Evolutionary conservation across 2,113 vertebrate genomes (phyloP).

Genomic region (Paradoxurus hermaphroditus): DNA sequence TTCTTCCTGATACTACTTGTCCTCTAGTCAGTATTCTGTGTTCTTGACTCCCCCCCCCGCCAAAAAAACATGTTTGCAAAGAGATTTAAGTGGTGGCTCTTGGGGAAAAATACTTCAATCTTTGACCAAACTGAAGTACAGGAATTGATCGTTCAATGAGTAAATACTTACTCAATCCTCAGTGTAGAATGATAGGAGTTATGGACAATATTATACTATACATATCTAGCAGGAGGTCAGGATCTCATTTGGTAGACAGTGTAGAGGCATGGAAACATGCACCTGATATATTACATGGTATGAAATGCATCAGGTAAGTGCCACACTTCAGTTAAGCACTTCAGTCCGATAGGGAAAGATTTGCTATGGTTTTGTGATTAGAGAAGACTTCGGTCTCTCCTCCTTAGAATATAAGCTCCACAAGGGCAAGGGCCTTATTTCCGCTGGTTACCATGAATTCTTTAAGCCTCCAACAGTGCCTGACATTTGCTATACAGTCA

Average conservation of each 20-base stretch:
- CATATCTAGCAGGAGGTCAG: neutral
- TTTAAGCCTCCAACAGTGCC: neutral
- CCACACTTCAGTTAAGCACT: neutral
- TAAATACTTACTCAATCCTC: neutral
- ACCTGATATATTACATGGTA: neutral
- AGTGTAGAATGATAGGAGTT: neutral
- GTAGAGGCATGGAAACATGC: neutral
- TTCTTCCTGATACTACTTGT: neutral
- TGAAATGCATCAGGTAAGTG: neutral
- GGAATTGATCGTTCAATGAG: neutral
- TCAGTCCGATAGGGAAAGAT: neutral
- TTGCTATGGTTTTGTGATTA: neutral
- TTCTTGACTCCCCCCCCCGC: neutral
- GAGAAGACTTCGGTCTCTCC: neutral
- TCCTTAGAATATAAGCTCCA: neutral
- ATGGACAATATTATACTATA: neutral
- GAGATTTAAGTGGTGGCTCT: neutral
- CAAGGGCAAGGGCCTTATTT: neutral
- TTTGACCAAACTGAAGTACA: neutral
- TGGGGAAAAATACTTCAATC: neutral
- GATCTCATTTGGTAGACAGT: neutral
- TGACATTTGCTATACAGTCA: neutral
- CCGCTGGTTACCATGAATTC: neutral
- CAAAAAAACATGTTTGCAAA: neutral
- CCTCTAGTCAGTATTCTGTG: neutral